These are phyloP conservation scores for Acanthacorydalis orientalis DNA, from an alignment of 2,888 invertebrate genomes.

Conservation along the genomic window DNA sequence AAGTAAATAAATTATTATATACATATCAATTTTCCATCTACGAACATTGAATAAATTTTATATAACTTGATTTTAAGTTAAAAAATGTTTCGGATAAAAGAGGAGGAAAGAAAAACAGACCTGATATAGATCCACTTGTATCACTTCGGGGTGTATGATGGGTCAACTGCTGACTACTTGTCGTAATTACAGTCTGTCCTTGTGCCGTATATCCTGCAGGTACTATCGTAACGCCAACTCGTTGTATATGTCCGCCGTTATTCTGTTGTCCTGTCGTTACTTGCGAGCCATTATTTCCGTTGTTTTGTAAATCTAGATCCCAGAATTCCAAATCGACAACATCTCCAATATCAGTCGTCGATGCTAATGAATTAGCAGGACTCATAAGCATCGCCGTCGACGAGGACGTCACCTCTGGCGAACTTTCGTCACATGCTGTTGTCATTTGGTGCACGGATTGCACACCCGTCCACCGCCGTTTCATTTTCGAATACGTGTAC, in stretches of 20 bases:
- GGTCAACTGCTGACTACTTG: conserved; percentile 13
- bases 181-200: conserved; percentile 22
- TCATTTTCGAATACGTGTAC: conserved; percentile 32
- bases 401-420: conserved; percentile 61
- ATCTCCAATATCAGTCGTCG: conserved; percentile 49
- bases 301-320: conserved; percentile 44
- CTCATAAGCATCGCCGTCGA: conserved; percentile 51
- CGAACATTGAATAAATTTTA: too few species aligned
- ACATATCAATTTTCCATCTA: too few species aligned
- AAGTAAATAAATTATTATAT: too few species aligned
- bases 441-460: conserved; percentile 46
- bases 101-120: conserved; percentile 12
- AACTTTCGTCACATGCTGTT: conserved; percentile 52
- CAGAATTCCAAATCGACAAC: conserved; percentile 71
- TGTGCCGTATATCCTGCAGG: conserved; percentile 12
- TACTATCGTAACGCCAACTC: not conserved
- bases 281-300: conserved; percentile 13
- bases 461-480: conserved; percentile 51
- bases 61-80: too few species aligned
- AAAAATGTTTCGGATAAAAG: too few species aligned
- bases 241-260: not conserved
- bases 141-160: conserved; percentile 25
- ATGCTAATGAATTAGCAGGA: conserved; percentile 55
- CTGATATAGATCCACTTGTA: conserved; percentile 28
- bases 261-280: conserved; percentile 15